Evolutionary conservation across 2,797 vertebrate species (phyloP).

Genomic region (Rhinella marina): DNA sequence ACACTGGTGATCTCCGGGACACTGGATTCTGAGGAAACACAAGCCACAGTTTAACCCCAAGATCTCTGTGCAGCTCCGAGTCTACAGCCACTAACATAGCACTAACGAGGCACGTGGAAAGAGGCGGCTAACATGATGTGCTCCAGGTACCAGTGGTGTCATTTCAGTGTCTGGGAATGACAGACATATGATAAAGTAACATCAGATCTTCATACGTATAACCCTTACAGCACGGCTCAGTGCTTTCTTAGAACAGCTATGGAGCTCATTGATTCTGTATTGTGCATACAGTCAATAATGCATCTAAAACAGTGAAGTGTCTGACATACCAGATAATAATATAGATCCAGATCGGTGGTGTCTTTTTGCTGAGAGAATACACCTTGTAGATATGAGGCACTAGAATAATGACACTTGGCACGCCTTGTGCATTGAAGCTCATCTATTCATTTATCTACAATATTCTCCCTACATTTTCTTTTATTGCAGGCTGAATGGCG

Average conservation of each 20-base stretch:
- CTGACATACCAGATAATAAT: neutral
- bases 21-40: constrained; percentile 68
- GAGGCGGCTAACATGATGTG: too few relatives aligned
- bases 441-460: neutral
- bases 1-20: constrained; percentile 47
- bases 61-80: neutral
- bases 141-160: too few relatives aligned
- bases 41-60: neutral
- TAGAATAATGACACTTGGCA: neutral
- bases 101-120: neutral
- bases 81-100: neutral
- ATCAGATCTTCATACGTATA: neutral
- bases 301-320: neutral
- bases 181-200: too few relatives aligned
- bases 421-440: neutral
- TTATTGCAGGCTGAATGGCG: neutral
- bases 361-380: neutral
- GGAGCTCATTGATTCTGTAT: neutral
- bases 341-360: neutral
- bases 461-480: neutral
- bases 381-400: neutral
- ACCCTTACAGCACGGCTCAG: neutral
- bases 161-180: too few relatives aligned
- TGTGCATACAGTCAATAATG: neutral
- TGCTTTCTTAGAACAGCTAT: neutral